Evolutionary conservation across 2,888 invertebrate genomes (phyloP), one percentile per base, ranked within the genome.

Genomic region (Amphipoea oculea): DNA sequence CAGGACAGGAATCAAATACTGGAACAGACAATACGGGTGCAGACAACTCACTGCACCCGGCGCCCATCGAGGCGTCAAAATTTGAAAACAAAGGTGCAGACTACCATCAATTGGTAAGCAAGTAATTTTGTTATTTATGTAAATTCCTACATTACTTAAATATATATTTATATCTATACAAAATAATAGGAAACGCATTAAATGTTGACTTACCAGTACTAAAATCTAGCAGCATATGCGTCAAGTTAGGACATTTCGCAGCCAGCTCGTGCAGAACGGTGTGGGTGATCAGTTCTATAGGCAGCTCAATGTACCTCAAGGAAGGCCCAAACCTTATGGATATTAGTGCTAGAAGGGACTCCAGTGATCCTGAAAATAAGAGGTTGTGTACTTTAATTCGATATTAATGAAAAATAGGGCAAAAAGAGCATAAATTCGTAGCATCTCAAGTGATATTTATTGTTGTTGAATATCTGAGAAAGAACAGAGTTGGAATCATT

Each of bases 251-350:
- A 92, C 99, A 99, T 95, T 99, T 99, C 91, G 98, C 99, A 0
- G 99, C 99, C 86, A 99, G 95, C 94, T 99, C 99, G 94, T 99
- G 99, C 0, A 99, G 97, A 14, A 99, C 99, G 0, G 99, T 99
- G 92, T 99, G 99, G 0, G 99, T 99, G 90, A 99, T 99, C 86
- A 99, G 96, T 94, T 99, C 99, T 90, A 99, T 99, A 0, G 99
- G 99, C 76, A 99, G 97, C 94, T 99, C 99, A 87, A 99, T 99
- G 95, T 99, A 99, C 65, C 99, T 97, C 89, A 99, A 95, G 0
- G 99, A 98, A 5, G 99, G 98, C 0, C 98, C 99, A 92, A 99
- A 99, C 82, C 99, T 97, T 82, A 98, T 98, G 75, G 99, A 98
- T 91, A 99, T 99, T 78, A 99, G 96, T 2, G 98, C 98, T 85